Evolutionary conservation across 30 jellyfish, hydroid and myxozoan species (phyloP), one percentile per base, ranked within the genome.

Genomic region (Catostylus mosaicus): DNA sequence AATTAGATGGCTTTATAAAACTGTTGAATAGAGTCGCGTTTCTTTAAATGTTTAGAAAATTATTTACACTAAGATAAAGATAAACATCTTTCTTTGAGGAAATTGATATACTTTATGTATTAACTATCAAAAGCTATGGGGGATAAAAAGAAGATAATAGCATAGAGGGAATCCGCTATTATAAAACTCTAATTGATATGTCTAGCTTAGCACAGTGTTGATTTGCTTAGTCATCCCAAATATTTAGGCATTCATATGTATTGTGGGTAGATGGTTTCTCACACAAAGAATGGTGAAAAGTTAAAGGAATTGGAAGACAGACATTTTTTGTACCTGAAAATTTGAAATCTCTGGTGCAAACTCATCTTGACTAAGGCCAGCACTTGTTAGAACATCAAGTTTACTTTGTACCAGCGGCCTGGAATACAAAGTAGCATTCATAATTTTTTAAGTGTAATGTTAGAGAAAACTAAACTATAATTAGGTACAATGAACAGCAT

Each of bases 371-470:
- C 29, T 69, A 30, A 83, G 76, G 11, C 97, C 97, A 14, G 90
- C 95, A 66, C 77, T 82, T 19, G 96, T 66, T 34, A 89, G 80
- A 35, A 89, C 91, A 24, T 82, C 85, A 34, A 89, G 95, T 26
- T 89, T 89, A 24, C 73, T 69, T 61, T 89, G 90, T 9, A 89
- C 91, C 61, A 82, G 54, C 2, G 95, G 95, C 97, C 97, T 89
- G 56, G 11, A 74, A 40, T 59, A 22, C 57, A 59, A 18, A 22
- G 31, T 11, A n/a, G n/a, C n/a, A n/a, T n/a, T n/a, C n/a, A n/a
- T n/a, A n/a, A n/a, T n/a, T n/a, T n/a, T n/a, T n/a, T n/a, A n/a
- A n/a, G n/a, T n/a, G n/a, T n/a, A n/a, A n/a, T n/a, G n/a, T n/a
- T n/a, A n/a, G n/a, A n/a, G n/a, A n/a, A n/a, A n/a, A n/a, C n/a